Evolutionary conservation across 1,140 invertebrate genomes (phyloP), one percentile per base, ranked within the genome.

Genomic region (Solenopsis fugax): DNA sequence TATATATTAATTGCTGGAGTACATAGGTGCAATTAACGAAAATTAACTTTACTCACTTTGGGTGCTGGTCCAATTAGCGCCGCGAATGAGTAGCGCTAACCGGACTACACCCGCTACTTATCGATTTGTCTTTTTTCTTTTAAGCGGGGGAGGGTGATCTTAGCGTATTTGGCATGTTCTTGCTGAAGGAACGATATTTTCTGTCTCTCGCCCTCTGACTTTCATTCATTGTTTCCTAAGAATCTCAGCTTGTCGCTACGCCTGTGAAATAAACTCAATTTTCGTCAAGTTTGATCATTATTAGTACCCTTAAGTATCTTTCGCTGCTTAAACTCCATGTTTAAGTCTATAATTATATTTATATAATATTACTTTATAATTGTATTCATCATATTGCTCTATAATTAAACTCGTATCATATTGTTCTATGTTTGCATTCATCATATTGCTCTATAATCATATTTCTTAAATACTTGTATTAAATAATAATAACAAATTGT

Each of bases 191-290:
- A 91, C 86, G 88, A 76, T 88, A 91, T 85, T 91, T 86, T 92
- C 82, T 90, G 86, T 93, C 88, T 91, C 91, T 93, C 90, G 89
- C 88, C 91, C 87, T 92, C 90, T 93, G 77, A 71, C 88, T 91
- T 93, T 94, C 91, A 91, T 89, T 93, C 88, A 84, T 84, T 93
- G 90, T 92, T 93, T 89, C 89, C 88, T 93, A 89, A 91, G 89
- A 92, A 91, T 92, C 91, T 93, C 93, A 93, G 91, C 91, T 94
- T 93, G 93, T 93, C 76, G 92, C 87, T 92, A 92, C 90, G 92
- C 93, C 93, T 94, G 93, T 93, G 93, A 93, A 94, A 94, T 94
- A 94, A 94, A 94, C 93, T 93, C 75, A 90, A 87, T 93, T 93
- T 89, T 89, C 86, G 90, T 93, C 88, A 92, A 91, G 87, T 85